Conservation (phyloP, 2,888 invertebrate species). For the Prosapia bicincta region DNA sequence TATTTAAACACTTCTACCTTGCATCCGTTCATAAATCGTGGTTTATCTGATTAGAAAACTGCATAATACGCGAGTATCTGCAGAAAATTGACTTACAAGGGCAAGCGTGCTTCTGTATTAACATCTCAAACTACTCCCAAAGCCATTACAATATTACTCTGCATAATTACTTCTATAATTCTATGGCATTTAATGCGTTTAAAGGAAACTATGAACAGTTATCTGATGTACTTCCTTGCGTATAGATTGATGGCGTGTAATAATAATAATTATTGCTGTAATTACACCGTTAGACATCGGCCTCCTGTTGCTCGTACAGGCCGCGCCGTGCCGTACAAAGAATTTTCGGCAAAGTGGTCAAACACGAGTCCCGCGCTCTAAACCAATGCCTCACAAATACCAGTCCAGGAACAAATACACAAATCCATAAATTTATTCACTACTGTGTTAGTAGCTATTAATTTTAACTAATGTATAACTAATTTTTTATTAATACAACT, state of each 20-base stretch:
- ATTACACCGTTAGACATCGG: constrained; percentile 5
- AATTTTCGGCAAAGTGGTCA: background rate
- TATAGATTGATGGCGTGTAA: constrained; percentile 23
- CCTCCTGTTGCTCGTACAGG: background rate
- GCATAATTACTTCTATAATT: constrained; percentile 9
- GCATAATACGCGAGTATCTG: background rate
- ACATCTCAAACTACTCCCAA: background rate
- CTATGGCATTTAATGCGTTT: constrained; percentile 22
- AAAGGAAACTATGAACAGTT: constrained; percentile 12
- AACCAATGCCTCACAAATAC: no score
- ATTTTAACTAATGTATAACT: no score
- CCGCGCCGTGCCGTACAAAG: background rate
- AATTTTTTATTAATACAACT: no score
- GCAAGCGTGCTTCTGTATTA: background rate
- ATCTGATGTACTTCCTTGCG: constrained; percentile 19
- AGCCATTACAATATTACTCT: background rate
- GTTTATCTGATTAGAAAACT: background rate
- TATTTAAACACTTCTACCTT: background rate
- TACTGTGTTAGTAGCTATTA: no score
- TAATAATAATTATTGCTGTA: constrained; percentile 7
- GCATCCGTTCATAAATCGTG: background rate
- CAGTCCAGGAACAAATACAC: no score
- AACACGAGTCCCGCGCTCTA: background rate
- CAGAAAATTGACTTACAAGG: background rate
- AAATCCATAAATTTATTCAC: no score